These are phyloP conservation scores for Macrotus californicus DNA, from an alignment of 2,113 vertebrate species.

Conservation along the genomic window DNA sequence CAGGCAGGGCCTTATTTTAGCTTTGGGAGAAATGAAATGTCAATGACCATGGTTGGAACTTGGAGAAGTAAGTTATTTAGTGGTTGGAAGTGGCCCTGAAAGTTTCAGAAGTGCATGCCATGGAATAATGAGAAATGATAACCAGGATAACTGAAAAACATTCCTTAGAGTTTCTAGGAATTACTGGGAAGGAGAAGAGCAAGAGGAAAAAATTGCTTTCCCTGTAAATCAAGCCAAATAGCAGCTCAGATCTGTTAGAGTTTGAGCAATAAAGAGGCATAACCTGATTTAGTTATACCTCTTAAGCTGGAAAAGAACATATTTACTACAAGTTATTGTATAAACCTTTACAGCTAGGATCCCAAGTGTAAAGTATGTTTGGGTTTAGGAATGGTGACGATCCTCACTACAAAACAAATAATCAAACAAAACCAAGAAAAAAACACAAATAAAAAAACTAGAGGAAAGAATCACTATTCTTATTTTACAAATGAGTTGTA, in stretches of 20 bases:
- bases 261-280: not conserved
- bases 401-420: not conserved
- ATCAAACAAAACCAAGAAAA: not conserved
- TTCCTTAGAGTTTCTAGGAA: not conserved
- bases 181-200: not conserved
- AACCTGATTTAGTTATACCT: not conserved
- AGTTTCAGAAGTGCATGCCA: not conserved
- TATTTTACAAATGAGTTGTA: not conserved
- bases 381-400: not conserved
- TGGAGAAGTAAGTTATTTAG: not conserved
- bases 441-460: not conserved
- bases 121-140: not conserved
- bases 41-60: not conserved
- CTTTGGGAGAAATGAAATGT: not conserved
- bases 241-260: not conserved
- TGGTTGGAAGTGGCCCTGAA: not conserved
- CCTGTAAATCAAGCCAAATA: not conserved
- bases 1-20: not conserved
- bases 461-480: not conserved
- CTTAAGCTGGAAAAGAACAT: not conserved
- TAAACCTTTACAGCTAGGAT: not conserved
- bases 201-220: not conserved
- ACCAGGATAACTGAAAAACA: not conserved
- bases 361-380: not conserved
- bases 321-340: not conserved